Evolutionary conservation across 2,113 vertebrate genomes (phyloP), one percentile per base, ranked within the genome.

Genomic region (Menidia beryllina): DNA sequence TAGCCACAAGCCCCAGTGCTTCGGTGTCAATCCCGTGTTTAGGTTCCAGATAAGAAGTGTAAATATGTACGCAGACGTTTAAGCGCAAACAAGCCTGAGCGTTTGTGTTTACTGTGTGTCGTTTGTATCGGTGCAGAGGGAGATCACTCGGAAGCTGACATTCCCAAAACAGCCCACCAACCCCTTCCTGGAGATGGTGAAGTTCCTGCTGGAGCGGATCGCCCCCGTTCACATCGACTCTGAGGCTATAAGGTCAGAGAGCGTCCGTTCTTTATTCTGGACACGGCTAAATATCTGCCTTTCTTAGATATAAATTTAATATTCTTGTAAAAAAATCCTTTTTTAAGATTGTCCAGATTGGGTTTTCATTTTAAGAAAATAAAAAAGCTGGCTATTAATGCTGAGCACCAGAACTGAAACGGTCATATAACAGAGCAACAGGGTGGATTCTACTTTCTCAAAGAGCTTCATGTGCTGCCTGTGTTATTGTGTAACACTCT

Each of bases 111-210:
- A 72, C 6, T 0, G 12, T 63, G 9, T 56, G 2, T 7, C 57
- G 7, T 73, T 62, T 75, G 25, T 56, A 41, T 76, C 3, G 72
- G 27, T 77, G n/a, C 87, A 99, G 98, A 95, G 98, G 67, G 98
- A 99, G 89, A 98, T 99, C 89, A 97, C 98, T 49, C 94, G 97
- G 63, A 99, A 99, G 91, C 93, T 99, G 89, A 97, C 98, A 13
- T 99, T 98, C 89, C 98, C 98, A 38, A 99, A 99, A 83, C 98
- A 99, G 72, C 97, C 97, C 79, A 98, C 97, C 82, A 99, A 99
- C 88, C 98, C 98, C 25, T 99, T 99, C 88, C 91, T 99, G 89
- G 97, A 99, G 93, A 99, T 99, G 98, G 98, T 99, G 3, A 99
- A 99, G 87, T 99, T 99, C 91, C 93, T 99, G 69, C 88, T 99